phyloP scores from a whole-genome alignment of 2,797 vertebrate species.

The Kryptopterus vitreolus region DNA sequence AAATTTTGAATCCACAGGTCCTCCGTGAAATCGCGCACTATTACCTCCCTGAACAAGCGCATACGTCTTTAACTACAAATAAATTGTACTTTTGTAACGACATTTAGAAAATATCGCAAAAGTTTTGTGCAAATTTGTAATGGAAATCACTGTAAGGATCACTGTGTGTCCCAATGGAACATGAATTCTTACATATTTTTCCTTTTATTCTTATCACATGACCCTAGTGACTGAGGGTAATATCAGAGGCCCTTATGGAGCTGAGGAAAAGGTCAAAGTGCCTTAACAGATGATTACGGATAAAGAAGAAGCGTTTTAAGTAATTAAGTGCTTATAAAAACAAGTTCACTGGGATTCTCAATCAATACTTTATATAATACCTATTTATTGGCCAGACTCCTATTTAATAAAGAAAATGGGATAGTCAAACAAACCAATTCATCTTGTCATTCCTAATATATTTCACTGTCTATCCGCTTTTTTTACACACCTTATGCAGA shows the following conservation, averaged over 20 bases:
- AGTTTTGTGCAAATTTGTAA: too few species aligned
- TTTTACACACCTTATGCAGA: background rate
- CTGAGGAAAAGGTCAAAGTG: background rate
- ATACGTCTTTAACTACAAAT: too few species aligned
- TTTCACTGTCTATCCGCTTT: background rate
- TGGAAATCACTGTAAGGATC: background rate
- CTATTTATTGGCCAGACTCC: background rate
- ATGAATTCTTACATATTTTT: background rate
- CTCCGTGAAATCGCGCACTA: too few species aligned
- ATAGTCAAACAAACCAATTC: background rate
- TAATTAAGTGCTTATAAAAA: background rate
- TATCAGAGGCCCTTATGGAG: background rate
- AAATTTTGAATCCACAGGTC: too few species aligned
- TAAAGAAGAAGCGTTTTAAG: background rate
- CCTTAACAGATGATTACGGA: background rate
- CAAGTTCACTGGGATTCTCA: too few species aligned
- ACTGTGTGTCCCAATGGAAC: background rate
- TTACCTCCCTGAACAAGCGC: too few species aligned
- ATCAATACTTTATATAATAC: too few species aligned
- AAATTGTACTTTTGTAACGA: too few species aligned
- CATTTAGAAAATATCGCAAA: too few species aligned
- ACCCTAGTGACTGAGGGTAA: background rate
- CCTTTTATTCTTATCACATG: background rate
- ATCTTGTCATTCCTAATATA: background rate
- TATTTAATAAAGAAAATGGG: background rate